These are phyloP conservation scores for Cenopis cana DNA, from an alignment of 2,888 invertebrate genomes.

Conservation along the genomic window DNA sequence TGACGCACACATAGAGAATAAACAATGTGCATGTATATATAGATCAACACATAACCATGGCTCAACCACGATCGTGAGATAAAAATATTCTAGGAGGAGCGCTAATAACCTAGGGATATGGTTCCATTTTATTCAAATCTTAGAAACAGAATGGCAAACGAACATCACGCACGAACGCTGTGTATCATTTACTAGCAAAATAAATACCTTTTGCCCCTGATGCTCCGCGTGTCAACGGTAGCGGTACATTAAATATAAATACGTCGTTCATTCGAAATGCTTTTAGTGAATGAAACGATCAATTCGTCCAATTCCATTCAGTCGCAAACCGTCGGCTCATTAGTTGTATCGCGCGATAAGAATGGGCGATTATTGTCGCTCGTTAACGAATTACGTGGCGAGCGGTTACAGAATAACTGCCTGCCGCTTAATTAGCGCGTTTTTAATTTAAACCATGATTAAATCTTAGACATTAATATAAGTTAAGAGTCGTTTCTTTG, in stretches of 20 bases:
- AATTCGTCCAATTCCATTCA: slow-evolving; percentile 37
- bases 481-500: neutral
- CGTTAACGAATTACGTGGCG: slow-evolving; percentile 25
- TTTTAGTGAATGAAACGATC: slow-evolving; percentile 41
- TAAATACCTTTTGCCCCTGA: slow-evolving; percentile 17
- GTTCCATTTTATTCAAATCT: neutral
- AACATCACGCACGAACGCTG: slow-evolving; percentile 7
- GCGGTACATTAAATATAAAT: slow-evolving; percentile 20
- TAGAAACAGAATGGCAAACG: neutral
- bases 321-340: slow-evolving; percentile 18
- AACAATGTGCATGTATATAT: too few relatives aligned
- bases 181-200: slow-evolving; percentile 15
- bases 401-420: slow-evolving; percentile 12
- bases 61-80: too few relatives aligned
- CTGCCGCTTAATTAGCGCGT: slow-evolving; percentile 1
- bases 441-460: slow-evolving; percentile 20
- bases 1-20: too few relatives aligned
- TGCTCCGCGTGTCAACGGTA: slow-evolving; percentile 26
- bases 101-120: neutral
- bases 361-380: slow-evolving; percentile 36
- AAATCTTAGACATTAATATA: slow-evolving; percentile 9
- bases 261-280: slow-evolving; percentile 31
- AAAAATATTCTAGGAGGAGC: neutral
- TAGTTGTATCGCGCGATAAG: slow-evolving; percentile 30
- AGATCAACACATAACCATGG: too few relatives aligned